Evolutionary conservation across 2,888 invertebrate species (phyloP).

Genomic region (Phania funesta): DNA sequence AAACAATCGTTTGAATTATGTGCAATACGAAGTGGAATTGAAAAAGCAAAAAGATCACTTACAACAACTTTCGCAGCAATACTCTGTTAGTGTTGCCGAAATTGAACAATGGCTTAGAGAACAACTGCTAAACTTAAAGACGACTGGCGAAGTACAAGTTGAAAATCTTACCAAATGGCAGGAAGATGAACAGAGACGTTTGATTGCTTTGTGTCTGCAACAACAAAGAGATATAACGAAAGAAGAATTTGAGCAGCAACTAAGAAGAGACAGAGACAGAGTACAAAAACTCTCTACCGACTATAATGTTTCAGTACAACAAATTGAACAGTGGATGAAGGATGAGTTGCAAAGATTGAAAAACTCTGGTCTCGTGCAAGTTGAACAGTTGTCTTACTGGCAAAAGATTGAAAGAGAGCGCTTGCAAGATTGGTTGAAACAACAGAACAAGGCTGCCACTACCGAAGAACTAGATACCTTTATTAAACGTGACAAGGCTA

Average conservation of each 20-base stretch:
- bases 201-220: conserved; percentile 75
- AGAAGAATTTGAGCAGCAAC: conserved; percentile 74
- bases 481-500: conserved; percentile 73
- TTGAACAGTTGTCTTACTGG: conserved; percentile 75
- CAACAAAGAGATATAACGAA: conserved; percentile 73
- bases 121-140: conserved; percentile 76
- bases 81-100: conserved; percentile 76
- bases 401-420: conserved; percentile 75
- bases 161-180: conserved; percentile 78
- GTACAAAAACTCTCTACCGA: conserved; percentile 72
- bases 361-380: conserved; percentile 73
- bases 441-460: conserved; percentile 72
- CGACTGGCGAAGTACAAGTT: conserved; percentile 75
- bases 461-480: conserved; percentile 74
- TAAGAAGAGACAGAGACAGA: conserved; percentile 72
- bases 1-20: conserved; percentile 75
- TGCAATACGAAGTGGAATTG: conserved; percentile 76
- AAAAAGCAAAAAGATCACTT: conserved; percentile 74
- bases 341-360: conserved; percentile 73
- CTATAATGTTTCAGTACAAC: conserved; percentile 74
- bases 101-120: conserved; percentile 76
- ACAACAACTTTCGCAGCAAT: conserved; percentile 74
- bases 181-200: conserved; percentile 73
- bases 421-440: conserved; percentile 73
- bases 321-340: conserved; percentile 75